Conservation (phyloP, 2,797 vertebrate genomes). For the Danio tinwini region DNA sequence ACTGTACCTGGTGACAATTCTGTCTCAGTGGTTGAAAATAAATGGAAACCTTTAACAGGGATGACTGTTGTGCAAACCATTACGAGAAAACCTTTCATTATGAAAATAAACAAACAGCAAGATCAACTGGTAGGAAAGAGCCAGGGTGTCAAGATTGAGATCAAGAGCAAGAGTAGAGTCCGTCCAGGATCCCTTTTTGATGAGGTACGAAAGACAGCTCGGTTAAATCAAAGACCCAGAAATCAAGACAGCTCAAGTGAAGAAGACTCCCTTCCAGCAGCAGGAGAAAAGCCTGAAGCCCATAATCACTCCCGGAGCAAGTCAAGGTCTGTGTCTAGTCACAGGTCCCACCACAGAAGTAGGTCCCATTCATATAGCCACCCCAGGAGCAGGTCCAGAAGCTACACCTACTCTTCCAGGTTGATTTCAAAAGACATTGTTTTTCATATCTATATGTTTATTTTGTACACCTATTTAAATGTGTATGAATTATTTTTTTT, state of each 20-base stretch:
- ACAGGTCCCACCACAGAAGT: constrained; percentile 78
- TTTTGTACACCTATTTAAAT: no score
- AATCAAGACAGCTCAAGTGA: constrained; percentile 96
- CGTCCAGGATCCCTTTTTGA: constrained; percentile 96
- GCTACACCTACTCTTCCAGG: constrained; percentile 91
- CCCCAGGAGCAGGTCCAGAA: constrained; percentile 87
- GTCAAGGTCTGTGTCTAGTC: constrained; percentile 86
- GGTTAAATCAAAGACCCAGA: constrained; percentile 92
- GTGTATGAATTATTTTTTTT: neutral
- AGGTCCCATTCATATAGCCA: constrained; percentile 85
- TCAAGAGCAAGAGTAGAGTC: constrained; percentile 93
- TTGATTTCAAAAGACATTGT: constrained; percentile 56
- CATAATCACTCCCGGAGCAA: constrained; percentile 83
- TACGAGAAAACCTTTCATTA: constrained; percentile 36
- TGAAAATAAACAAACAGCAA: constrained; percentile 65
- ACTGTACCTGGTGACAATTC: constrained; percentile 59
- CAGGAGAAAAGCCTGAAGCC: constrained; percentile 78
- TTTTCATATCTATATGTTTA: neutral
- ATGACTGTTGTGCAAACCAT: constrained; percentile 71
- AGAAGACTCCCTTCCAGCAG: constrained; percentile 81
- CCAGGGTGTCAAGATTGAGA: constrained; percentile 92
- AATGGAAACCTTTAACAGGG: constrained; percentile 94
- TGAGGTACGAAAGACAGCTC: constrained; percentile 94
- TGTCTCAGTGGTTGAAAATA: constrained; percentile 74
- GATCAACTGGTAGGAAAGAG: constrained; percentile 72